phyloP scores from a whole-genome alignment of 2,113 vertebrate species.

The Micromys minutus region DNA sequence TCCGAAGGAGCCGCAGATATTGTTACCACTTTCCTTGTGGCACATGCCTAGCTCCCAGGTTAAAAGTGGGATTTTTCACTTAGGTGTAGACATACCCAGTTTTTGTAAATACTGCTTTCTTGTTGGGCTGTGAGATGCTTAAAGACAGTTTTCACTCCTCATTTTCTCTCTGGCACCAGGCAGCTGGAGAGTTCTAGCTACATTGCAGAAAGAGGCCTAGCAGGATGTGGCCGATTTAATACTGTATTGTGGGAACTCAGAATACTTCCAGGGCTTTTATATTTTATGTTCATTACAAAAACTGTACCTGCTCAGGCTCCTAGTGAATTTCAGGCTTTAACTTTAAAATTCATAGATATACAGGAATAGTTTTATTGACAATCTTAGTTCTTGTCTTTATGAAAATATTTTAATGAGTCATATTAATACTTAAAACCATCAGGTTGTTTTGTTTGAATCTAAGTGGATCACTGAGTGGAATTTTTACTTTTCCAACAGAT shows the following conservation, averaged over 20 bases:
- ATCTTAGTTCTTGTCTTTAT: constrained; percentile 27
- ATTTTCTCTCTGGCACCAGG: neutral
- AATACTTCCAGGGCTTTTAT: neutral
- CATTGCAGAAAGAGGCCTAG: neutral
- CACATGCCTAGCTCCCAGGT: neutral
- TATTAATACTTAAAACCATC: neutral
- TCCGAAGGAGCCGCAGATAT: neutral
- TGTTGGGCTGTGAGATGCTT: accelerated
- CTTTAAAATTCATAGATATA: neutral
- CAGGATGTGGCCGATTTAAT: neutral
- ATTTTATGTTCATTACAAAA: neutral
- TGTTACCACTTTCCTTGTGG: neutral
- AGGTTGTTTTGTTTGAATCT: neutral
- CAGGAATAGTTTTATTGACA: neutral
- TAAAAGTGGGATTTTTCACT: neutral
- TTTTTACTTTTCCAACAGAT: constrained; percentile 38
- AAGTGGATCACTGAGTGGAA: constrained; percentile 14
- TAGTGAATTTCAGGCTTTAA: constrained; percentile 1
- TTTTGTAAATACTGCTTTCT: neutral
- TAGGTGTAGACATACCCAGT: neutral
- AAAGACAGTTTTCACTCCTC: neutral
- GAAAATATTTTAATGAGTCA: constrained; percentile 28
- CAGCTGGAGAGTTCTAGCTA: neutral
- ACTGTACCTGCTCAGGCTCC: neutral
- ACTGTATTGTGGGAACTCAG: neutral